Base-by-base conservation (phyloP, 2,888 invertebrate genomes). In the Spodoptera exigua region DNA sequence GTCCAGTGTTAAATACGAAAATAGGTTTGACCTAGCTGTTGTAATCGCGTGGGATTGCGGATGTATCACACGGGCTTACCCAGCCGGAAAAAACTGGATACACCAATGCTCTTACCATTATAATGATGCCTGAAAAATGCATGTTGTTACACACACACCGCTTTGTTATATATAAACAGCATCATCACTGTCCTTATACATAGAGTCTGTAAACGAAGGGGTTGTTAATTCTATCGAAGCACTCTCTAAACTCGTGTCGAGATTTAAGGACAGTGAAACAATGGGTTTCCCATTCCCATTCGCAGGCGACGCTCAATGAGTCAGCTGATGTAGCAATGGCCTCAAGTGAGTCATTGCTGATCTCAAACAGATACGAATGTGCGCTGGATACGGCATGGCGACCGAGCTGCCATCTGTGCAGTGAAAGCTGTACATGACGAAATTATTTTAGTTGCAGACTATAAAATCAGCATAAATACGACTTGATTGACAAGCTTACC, bases 271-370 rank as follows among this genome's bases (percentile, higher is more conserved):
- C 83, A 77, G 74, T 81, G 84, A 86, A 86, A 91, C 92, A 92
- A 92, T 92, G 85, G 85, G 80, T 88, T 90, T 90, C 86, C 88
- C 89, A 87, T 87, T 89, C 87, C 84, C 85, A 87, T 83, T 87
- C 84, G 82, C 78, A 79, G 73, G 64, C 73, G 73, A 61, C 75
- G 76, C 73, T 87, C 83, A 87, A 88, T 93, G 93, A 93, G 90
- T 93, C 93, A 92, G 91, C 91, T 89, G 89, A 86, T 91, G 90
- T 88, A 83, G 90, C 90, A 90, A 88, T 82, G 84, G 85, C 86
- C 81, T 81, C 78, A 69, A 70, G 81, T 93, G 91, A 93, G 80
- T 93, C 92, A 93, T 78, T 76, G 82, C 82, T 83, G 85, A 83
- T 86, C 83, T 88, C 84, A 81, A 80, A 75, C 81, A 86, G 83